Evolutionary conservation across 37 sponge, comb jelly and placozoan species (phyloP), one percentile per base, ranked within the genome.

Genomic region (Halisarca cf. caerulea): DNA sequence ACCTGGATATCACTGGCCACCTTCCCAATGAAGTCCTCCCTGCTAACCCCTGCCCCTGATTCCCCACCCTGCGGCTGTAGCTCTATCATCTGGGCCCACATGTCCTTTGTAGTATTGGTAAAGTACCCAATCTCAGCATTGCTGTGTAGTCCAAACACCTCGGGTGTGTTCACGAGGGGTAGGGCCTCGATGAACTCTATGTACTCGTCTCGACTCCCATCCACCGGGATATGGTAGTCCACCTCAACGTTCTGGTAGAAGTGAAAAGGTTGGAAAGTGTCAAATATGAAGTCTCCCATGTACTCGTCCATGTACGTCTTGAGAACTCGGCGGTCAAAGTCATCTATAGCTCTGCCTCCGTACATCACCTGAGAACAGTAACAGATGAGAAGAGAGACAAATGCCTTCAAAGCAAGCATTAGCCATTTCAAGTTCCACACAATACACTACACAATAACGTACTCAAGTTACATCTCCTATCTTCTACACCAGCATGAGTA

Each of bases 271-370:
- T 99, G 99, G 80, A 99, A 99, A 34, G 99, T 92, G 79, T 99
- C 99, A 82, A 99, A 99, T 30, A 99, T 99, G 82, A 99, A 99
- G 86, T 99, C 99, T 75, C 99, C 99, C 95, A 99, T 96, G 87
- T 99, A 99, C 60, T 99, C 99, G 53, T 99, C 97, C 99, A 99
- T 99, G 89, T 99, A 99, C 17, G 92, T 99, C 82, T 82, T 99
- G 72, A 99, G 95, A 35, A 99, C 90, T 25, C 99, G 82, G 11
- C 99, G 73, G 55, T 99, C 99, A 89, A 96, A 99, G 69, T 96
- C 94, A 78, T 99, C 99, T 78, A 99, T 99, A 32, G 97, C 99
- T 78, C 99, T 66, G 0, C 99, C 99, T 32, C 99, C 99, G 79
- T 99, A 99, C 99, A 99, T 99, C 66, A 99, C 95, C 95, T 94